Evolutionary conservation across 2,797 vertebrate genomes (phyloP), one percentile per base, ranked within the genome.

Genomic region (Hippopotamyrus pictus): DNA sequence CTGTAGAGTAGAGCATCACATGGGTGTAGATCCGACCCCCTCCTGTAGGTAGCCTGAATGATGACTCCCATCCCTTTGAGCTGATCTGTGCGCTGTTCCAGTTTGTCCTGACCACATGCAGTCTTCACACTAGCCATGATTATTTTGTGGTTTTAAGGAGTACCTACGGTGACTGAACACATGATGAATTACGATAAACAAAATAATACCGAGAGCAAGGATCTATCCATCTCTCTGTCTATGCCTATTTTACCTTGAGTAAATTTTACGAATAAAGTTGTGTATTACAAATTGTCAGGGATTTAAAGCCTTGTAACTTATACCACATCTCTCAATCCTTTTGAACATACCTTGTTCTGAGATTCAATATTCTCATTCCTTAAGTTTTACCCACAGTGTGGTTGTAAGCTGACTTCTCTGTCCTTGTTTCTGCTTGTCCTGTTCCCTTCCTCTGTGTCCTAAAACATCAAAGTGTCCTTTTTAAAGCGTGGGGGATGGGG

Each of bases 31-130:
- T 51, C 12, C 48, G 17, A 37, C 37, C 54, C 53, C 76, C 41
- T n/a, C 51, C 46, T 48, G 29, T 84, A 88, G 79, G 86, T 51
- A 84, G 86, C 44, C 53, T 87, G 65, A 87, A 76, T 53, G 50
- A 76, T 51, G 53, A 57, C 62, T 29, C 33, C 14, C 11, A 25
- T 54, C 73, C 86, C 59, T 88, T 88, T 59, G 1, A 6, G 62
- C 14, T 76, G 59, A 25, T 41, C 84, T 19, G 25, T 86, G 53
- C 6, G 7, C 5, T 41, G 7, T 44, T 51, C 57, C 79, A 48
- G 25, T 33, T 85, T 59, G 25, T 69, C 53, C 82, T 51, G 9
- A 85, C 25, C 37, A n/a, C 62, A 57, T 29, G n/a, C 83, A 89
- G 51, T 22, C 19, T 82, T 46, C 8, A 12, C 41, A n/a, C 73